Conservation (phyloP, 2,113 vertebrate species). For the Pelobates fuscus region DNA sequence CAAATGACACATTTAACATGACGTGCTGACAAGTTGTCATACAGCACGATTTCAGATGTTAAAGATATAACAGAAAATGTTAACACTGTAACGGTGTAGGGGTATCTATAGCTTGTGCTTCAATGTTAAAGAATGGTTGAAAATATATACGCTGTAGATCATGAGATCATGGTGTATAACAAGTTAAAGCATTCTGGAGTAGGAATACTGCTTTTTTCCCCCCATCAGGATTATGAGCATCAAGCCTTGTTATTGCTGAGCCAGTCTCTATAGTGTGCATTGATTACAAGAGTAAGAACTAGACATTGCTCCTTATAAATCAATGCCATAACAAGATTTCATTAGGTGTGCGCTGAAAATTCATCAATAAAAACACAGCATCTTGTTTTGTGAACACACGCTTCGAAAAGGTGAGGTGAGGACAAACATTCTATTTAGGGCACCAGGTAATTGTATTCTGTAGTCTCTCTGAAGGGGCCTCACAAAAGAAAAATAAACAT, state of each 20-base stretch:
- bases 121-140: too few species aligned
- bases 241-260: not conserved
- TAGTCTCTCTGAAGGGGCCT: slow-evolving; percentile 6
- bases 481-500: slow-evolving; percentile 48
- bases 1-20: too few species aligned
- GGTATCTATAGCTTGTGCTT: too few species aligned
- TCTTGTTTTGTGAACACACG: slow-evolving; percentile 47
- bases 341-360: slow-evolving; percentile 23
- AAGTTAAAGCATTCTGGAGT: too few species aligned
- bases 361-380: slow-evolving; percentile 31
- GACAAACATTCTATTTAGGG: slow-evolving; percentile 59
- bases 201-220: too few species aligned
- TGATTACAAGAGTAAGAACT: slow-evolving; percentile 25
- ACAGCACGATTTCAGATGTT: too few species aligned
- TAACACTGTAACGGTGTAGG: too few species aligned
- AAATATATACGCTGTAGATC: too few species aligned
- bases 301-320: slow-evolving; percentile 38
- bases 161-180: too few species aligned
- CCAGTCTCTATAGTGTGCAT: slow-evolving; percentile 3
- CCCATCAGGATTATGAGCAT: too few species aligned
- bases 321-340: slow-evolving; percentile 40
- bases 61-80: too few species aligned
- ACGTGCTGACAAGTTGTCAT: too few species aligned
- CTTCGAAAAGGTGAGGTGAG: slow-evolving; percentile 58
- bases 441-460: slow-evolving; percentile 60